A percentile compares a stretch with the other conserved stretches of the same genome.
Conservation (phyloP, 2,888 invertebrate genomes). For the Leptopilina drosophilae region DNA sequence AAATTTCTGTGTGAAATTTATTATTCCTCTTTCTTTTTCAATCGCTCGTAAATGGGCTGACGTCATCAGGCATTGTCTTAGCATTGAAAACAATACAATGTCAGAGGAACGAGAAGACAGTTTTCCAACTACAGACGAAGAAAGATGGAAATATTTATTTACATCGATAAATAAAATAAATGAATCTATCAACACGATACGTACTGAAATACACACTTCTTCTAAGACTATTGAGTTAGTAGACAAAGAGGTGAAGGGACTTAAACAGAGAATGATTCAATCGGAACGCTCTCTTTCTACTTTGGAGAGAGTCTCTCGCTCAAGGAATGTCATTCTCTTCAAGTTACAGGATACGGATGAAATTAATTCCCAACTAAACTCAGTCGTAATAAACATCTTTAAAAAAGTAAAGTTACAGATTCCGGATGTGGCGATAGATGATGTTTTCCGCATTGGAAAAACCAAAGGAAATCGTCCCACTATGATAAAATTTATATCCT, state of each 20-base stretch:
- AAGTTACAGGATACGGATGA: not conserved
- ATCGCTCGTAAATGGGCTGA: no score
- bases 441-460: not conserved
- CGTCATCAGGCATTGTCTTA: no score
- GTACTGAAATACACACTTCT: not conserved
- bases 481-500: not conserved
- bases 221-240: not conserved
- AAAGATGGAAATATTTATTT: constrained; percentile 1
- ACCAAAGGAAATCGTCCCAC: not conserved
- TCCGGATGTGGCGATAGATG: not conserved
- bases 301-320: not conserved
- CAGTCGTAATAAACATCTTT: not conserved
- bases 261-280: not conserved
- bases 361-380: not conserved
- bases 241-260: not conserved
- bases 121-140: not conserved
- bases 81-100: no score
- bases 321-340: not conserved
- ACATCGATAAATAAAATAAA: not conserved
- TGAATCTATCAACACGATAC: not conserved
- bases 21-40: no score
- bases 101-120: not conserved
- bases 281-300: not conserved
- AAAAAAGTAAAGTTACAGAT: not conserved
- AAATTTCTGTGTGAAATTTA: no score